Conservation (phyloP, 2,888 invertebrate genomes). For the Pegoplata infirma region DNA sequence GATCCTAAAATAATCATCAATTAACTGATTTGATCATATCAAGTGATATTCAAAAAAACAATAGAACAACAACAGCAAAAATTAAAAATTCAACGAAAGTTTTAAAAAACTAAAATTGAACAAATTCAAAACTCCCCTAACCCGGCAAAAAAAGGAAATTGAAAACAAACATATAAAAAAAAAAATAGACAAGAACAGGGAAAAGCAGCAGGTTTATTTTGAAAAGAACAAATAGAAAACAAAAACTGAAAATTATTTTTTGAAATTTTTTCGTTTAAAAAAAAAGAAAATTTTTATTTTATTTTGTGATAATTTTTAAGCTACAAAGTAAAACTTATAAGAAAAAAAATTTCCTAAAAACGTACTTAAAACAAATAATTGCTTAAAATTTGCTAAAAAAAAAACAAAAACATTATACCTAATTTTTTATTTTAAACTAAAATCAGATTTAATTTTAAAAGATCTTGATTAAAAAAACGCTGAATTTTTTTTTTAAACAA, state of each 20-base stretch:
- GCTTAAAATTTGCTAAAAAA: slow-evolving; percentile 49
- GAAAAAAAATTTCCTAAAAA: slow-evolving; percentile 56
- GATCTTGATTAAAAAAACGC: slow-evolving; percentile 38
- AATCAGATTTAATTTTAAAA: not conserved
- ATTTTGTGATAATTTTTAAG: slow-evolving; percentile 65
- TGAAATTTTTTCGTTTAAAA: slow-evolving; percentile 58
- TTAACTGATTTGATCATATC: slow-evolving; percentile 52
- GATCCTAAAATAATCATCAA: slow-evolving; percentile 7
- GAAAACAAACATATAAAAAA: slow-evolving; percentile 7
- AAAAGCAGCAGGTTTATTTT: slow-evolving; percentile 57
- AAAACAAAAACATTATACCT: slow-evolving; percentile 41
- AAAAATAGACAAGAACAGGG: slow-evolving; percentile 56
- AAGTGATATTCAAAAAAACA: slow-evolving; percentile 24
- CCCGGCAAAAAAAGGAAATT: slow-evolving; percentile 31
- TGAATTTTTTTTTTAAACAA: slow-evolving; percentile 42
- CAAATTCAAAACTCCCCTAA: slow-evolving; percentile 3
- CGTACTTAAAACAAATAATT: slow-evolving; percentile 50
- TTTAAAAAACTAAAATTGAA: not conserved
- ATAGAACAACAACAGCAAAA: slow-evolving; percentile 11
- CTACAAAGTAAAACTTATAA: slow-evolving; percentile 51
- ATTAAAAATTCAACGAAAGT: slow-evolving; percentile 40
- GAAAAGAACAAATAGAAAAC: slow-evolving; percentile 39
- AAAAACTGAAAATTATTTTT: slow-evolving; percentile 60
- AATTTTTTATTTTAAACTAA: too few relatives aligned
- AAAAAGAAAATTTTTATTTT: slow-evolving; percentile 53